A percentile compares a stretch with the other conserved stretches of the same genome.
phyloP scores from a whole-genome alignment of 1,140 invertebrate species.

The Magallana gigas region DNA sequence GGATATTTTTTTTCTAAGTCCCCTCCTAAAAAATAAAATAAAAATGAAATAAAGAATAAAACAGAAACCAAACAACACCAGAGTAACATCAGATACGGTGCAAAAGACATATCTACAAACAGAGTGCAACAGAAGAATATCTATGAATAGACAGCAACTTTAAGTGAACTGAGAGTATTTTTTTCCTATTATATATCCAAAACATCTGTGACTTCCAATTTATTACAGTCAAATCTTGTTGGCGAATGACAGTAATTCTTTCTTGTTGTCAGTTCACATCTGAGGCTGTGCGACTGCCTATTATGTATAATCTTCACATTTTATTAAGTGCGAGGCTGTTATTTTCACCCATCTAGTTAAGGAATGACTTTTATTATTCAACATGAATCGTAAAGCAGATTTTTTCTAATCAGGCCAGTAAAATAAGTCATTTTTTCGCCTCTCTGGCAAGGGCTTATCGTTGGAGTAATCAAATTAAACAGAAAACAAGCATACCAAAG shows the following conservation, averaged over 20 bases:
- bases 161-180: not conserved
- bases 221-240: not conserved
- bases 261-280: not conserved
- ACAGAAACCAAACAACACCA: no score
- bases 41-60: no score
- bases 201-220: not conserved
- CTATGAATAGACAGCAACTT: not conserved
- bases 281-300: not conserved
- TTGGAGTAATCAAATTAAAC: constrained; percentile 24
- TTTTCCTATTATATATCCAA: not conserved
- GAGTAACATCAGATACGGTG: no score
- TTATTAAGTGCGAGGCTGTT: constrained; percentile 17
- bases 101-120: no score
- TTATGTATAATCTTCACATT: constrained; percentile 11
- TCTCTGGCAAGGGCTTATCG: constrained; percentile 6
- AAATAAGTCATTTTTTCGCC: constrained; percentile 21
- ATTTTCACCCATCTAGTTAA: constrained; percentile 1
- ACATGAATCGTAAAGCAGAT: constrained; percentile 30
- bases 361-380: constrained; percentile 29
- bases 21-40: no score
- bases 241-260: constrained; percentile 4
- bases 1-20: no score
- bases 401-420: constrained; percentile 23
- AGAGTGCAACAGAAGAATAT: not conserved
- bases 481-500: constrained; percentile 31